Evolutionary conservation across 2,888 invertebrate species (phyloP).

Genomic region (Hyposoter didymator): DNA sequence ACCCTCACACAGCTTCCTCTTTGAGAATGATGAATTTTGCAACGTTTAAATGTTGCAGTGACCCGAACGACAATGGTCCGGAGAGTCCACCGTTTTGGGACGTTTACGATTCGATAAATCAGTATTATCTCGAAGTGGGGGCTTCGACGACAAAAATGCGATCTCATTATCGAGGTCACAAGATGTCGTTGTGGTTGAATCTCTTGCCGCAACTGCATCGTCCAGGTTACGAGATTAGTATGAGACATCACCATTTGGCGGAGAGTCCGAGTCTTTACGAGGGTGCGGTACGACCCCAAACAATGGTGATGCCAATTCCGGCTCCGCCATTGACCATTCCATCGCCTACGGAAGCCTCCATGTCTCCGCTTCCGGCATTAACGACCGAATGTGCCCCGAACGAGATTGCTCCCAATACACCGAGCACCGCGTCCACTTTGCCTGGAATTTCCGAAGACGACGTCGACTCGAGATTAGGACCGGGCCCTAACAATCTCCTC

Average conservation of each 20-base stretch:
- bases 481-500: constrained; percentile 89
- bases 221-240: constrained; percentile 93
- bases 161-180: constrained; percentile 97
- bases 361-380: constrained; percentile 82
- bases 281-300: constrained; percentile 92
- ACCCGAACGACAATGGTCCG: constrained; percentile 87
- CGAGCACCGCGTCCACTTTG: neutral
- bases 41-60: constrained; percentile 85
- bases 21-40: too few relatives aligned
- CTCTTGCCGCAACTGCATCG: constrained; percentile 95
- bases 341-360: constrained; percentile 84
- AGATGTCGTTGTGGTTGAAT: constrained; percentile 96
- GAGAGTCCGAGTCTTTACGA: constrained; percentile 85
- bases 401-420: constrained; percentile 71
- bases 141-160: constrained; percentile 88
- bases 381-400: constrained; percentile 92
- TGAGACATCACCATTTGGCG: constrained; percentile 95
- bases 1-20: too few relatives aligned
- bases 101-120: constrained; percentile 95
- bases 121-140: constrained; percentile 90
- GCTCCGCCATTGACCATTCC: constrained; percentile 85
- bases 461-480: constrained; percentile 82
- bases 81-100: constrained; percentile 92
- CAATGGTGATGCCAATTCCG: constrained; percentile 88
- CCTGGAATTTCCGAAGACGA: constrained; percentile 23